Conservation (phyloP, 2,888 invertebrate genomes). For the Phoenoteleia sp. region DNA sequence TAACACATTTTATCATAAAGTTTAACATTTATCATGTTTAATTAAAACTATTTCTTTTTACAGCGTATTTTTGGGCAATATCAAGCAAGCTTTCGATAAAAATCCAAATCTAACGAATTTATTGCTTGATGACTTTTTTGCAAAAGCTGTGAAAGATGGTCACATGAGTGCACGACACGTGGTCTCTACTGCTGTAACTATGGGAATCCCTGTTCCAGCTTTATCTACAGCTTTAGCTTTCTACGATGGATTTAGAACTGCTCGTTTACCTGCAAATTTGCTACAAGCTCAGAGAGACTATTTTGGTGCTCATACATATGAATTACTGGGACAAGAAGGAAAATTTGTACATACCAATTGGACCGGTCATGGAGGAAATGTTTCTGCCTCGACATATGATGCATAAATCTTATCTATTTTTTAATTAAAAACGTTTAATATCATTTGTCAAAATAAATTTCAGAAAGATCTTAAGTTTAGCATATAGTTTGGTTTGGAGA, state of each 20-base stretch:
- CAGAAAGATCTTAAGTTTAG: no score
- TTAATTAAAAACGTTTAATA: no score
- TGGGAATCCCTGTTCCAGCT: conserved; percentile 98
- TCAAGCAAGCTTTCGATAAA: conserved; percentile 97
- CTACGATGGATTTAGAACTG: conserved; percentile 98
- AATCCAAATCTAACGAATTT: conserved; percentile 95
- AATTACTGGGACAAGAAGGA: conserved; percentile 94
- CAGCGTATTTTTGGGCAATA: conserved; percentile 95
- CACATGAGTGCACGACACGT: conserved; percentile 96
- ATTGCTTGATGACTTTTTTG: conserved; percentile 97
- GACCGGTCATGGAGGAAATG: conserved; percentile 99
- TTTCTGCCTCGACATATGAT: conserved; percentile 97
- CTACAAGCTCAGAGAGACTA: conserved; percentile 99
- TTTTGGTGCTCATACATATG: conserved; percentile 99
- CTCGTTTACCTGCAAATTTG: conserved; percentile 96
- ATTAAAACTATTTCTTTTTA: conserved; percentile 21
- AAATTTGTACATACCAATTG: conserved; percentile 99
- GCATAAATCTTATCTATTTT: conserved; percentile 86
- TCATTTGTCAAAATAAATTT: no score
- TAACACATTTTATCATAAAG: no score
- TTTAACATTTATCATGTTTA: no score
- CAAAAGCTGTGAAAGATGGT: conserved; percentile 92
- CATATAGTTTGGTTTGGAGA: no score
- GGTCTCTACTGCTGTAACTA: conserved; percentile 90
- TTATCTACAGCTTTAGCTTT: conserved; percentile 98